phyloP scores from a whole-genome alignment of 2,888 invertebrate genomes.

The Aelia acuminata region DNA sequence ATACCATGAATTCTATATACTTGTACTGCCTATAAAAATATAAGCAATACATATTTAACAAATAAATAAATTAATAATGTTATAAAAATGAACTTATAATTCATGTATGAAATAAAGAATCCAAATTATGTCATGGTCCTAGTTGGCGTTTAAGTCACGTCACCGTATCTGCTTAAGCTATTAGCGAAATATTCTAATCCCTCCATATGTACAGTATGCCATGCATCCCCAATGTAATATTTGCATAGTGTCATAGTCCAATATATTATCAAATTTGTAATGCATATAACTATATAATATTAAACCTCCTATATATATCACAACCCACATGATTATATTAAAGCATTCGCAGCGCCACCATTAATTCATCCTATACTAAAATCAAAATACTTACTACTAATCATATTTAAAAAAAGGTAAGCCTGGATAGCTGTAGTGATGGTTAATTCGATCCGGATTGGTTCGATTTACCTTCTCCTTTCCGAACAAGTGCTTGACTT shows the following conservation, averaged over 20 bases:
- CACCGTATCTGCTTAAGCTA: neutral
- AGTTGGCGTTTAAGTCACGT: neutral
- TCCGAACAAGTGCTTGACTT: too few relatives aligned
- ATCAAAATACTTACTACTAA: too few relatives aligned
- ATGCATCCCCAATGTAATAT: neutral
- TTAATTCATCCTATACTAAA: neutral
- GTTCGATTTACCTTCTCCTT: too few relatives aligned
- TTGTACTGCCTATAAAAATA: too few relatives aligned
- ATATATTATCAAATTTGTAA: neutral
- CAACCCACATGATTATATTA: neutral
- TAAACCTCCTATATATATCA: neutral
- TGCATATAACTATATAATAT: neutral
- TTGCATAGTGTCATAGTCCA: neutral
- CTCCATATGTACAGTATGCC: neutral
- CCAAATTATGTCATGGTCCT: neutral
- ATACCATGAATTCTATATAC: too few relatives aligned
- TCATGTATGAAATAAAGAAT: neutral
- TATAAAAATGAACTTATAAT: neutral
- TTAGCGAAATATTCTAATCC: neutral
- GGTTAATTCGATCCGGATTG: too few relatives aligned
- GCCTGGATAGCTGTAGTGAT: too few relatives aligned
- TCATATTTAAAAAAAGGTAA: too few relatives aligned
- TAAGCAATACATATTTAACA: too few relatives aligned
- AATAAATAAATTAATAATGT: too few relatives aligned
- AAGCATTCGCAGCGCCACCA: too few relatives aligned